Evolutionary conservation across 1,140 invertebrate species (phyloP).

Genomic region (Bradysia coprophila): DNA sequence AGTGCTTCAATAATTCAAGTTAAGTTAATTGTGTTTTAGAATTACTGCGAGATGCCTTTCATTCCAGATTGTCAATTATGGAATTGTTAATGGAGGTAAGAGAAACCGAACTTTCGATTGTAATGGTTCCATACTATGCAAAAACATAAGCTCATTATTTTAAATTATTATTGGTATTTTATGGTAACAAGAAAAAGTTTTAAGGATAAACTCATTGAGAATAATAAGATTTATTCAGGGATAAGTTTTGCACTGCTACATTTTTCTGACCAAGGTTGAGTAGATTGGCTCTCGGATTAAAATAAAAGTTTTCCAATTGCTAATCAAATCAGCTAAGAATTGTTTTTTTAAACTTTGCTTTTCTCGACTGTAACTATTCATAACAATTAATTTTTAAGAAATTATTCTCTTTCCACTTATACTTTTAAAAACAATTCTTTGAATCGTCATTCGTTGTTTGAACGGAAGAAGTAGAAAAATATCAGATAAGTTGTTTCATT

Average conservation of each 20-base stretch:
- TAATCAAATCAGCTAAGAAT: too few species aligned
- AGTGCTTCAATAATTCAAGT: neutral
- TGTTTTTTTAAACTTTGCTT: too few species aligned
- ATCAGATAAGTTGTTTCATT: too few species aligned
- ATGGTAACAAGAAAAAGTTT: neutral
- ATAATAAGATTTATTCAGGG: neutral
- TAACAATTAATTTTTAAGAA: too few species aligned
- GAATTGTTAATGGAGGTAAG: slow-evolving; percentile 20
- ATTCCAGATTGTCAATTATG: slow-evolving; percentile 18
- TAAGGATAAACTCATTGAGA: neutral
- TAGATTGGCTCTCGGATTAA: neutral
- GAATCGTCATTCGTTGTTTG: too few species aligned
- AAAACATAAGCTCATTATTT: neutral
- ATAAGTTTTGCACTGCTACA: neutral
- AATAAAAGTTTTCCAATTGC: too few species aligned
- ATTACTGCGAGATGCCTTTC: slow-evolving; percentile 16
- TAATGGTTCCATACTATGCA: neutral
- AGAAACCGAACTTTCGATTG: slow-evolving; percentile 1
- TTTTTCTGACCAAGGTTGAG: neutral
- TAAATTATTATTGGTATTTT: neutral
- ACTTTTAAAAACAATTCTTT: too few species aligned
- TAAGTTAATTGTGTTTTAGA: slow-evolving; percentile 5
- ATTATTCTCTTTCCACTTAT: too few species aligned
- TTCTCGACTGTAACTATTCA: too few species aligned
- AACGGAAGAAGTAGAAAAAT: too few species aligned